Evolutionary conservation across 2,797 vertebrate genomes (phyloP).

Genomic region (Acanthis flammea): DNA sequence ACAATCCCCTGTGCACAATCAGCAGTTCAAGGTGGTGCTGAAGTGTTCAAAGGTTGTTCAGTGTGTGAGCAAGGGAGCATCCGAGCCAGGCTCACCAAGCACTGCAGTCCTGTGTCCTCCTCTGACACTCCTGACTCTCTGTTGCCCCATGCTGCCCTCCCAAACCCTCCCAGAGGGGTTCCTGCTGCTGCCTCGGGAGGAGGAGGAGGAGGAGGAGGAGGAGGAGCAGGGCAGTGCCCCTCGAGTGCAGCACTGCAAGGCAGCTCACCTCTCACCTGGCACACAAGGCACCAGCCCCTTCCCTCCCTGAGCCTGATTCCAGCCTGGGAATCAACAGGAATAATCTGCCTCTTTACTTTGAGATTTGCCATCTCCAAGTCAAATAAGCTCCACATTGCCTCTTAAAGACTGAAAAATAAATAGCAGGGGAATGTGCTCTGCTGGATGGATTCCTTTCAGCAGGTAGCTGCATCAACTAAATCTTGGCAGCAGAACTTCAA

Average conservation of each 20-base stretch:
- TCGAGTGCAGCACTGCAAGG: background rate
- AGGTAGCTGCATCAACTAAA: slow-evolving; percentile 51
- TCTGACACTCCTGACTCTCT: background rate
- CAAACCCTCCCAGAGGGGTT: background rate
- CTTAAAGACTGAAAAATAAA: slow-evolving; percentile 55
- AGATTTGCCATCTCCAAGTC: background rate
- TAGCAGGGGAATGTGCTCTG: background rate
- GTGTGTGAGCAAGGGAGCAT: background rate
- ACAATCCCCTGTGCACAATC: background rate
- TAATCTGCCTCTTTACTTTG: background rate
- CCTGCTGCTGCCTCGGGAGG: background rate
- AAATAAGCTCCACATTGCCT: slow-evolving; percentile 55
- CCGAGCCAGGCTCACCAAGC: background rate
- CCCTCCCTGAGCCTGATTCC: background rate
- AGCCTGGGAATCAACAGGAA: background rate
- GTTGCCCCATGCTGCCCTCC: background rate
- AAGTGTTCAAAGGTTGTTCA: background rate
- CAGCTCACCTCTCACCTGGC: background rate
- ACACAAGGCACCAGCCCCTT: background rate
- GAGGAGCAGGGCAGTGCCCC: background rate
- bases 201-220: background rate
- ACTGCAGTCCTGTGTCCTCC: background rate
- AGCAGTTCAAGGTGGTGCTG: background rate
- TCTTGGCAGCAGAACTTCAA: slow-evolving; percentile 48
- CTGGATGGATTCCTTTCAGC: slow-evolving; percentile 34